Base-by-base conservation (phyloP, 1,140 invertebrate species). In the Drosophila gunungcola region DNA sequence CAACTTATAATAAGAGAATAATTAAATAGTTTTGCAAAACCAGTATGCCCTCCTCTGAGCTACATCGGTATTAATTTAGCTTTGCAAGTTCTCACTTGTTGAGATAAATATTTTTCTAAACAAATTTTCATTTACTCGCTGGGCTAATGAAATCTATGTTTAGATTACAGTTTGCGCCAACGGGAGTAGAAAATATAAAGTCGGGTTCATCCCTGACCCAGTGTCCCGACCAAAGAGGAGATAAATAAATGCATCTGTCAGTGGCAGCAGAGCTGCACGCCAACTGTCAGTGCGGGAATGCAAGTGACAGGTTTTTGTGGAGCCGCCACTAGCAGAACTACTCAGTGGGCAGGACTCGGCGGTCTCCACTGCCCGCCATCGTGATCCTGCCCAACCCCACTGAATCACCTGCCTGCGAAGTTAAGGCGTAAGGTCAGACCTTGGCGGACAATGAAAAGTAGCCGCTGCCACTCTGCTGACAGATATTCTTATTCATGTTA, bases 161-260 rank as follows among this genome's bases (percentile, higher is more conserved):
- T 42, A 13, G 32, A 56, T 85, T 69, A 55, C 57, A 73, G 63
- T 57, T 57, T 49, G 38, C 10, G n/a, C 42, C 39, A 53, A 32
- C 41, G 52, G 36, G 41, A 61, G 65, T 42, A 67, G 36, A 69
- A 52, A 57, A 41, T 42, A 62, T 29, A 69, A 52, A 57, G 45
- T 41, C 25, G 11, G 29, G 29, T 27, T 70, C 64, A 49, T 54
- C 42, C 25, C 42, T 29, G 54, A 42, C 51, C 27, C 54, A 13
- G 12, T 68, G 27, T 39, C 7, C 45, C 13, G 38, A 48, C 38
- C 74, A 58, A 38, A 52, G 45, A 53, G 68, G 21, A 68, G 55
- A 78, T 78, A 81, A 85, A 85, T 86, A 88, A 79, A 76, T 75
- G 83, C 82, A 76, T 67, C 82, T 88, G 82, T 74, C 74, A 73